A percentile compares a stretch with the other conserved stretches of the same genome.
phyloP scores from a whole-genome alignment of 2,113 vertebrate species.

The Prionailurus viverrinus region DNA sequence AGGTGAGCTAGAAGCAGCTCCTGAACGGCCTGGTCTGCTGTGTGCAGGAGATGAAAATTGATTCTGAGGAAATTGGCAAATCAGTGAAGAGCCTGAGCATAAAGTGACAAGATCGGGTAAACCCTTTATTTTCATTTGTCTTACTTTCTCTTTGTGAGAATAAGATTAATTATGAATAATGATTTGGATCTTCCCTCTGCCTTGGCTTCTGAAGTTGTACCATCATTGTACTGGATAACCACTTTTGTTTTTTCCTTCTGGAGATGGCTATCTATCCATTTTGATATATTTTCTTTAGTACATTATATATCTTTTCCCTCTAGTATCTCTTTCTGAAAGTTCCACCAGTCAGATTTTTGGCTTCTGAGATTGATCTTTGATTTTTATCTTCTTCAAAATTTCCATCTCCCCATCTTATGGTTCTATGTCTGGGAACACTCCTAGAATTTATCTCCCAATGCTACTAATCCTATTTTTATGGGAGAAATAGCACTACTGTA shows the following conservation, averaged over 20 bases:
- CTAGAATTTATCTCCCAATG: conserved; percentile 22
- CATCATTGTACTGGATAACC: background rate
- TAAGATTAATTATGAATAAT: background rate
- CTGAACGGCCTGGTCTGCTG: background rate
- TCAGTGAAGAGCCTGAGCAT: background rate
- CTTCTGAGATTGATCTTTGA: background rate
- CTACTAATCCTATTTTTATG: background rate
- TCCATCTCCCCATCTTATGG: background rate
- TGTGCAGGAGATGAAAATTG: background rate
- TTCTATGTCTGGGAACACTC: background rate
- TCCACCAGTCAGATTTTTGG: background rate
- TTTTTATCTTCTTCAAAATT: background rate
- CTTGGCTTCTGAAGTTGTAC: background rate
- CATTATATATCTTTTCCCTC: background rate
- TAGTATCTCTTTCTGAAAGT: background rate
- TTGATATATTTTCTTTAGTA: background rate
- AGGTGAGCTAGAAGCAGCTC: background rate
- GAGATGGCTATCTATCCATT: background rate
- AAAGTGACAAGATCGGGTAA: background rate
- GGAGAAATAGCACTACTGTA: background rate
- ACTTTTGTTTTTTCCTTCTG: background rate
- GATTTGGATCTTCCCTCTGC: background rate
- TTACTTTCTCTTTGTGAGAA: background rate
- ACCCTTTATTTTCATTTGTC: background rate
- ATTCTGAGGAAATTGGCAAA: background rate